Evolutionary conservation across 2,797 vertebrate genomes (phyloP), one percentile per base, ranked within the genome.

Genomic region (Erpetoichthys calabaricus): DNA sequence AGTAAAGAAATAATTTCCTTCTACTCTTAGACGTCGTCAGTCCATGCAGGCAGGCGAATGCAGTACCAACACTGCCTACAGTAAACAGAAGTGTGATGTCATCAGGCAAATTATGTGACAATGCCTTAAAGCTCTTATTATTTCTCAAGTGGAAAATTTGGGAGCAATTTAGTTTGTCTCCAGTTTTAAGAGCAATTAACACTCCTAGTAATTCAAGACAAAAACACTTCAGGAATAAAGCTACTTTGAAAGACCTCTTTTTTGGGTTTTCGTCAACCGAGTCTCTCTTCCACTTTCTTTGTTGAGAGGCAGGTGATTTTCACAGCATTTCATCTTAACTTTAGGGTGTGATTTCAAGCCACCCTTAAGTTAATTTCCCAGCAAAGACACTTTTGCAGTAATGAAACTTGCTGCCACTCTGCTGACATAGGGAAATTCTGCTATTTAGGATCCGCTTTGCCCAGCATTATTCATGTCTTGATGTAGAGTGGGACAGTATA

Each of bases 401-500:
- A 69, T 78, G 46, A 73, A 74, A 75, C 73, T 60, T 47, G 53
- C 45, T 45, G 51, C 57, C 64, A 70, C 73, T 71, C 68, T 78
- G 77, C 76, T 79, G 75, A 80, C 75, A 65, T 64, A 67, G 75
- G 66, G 64, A 56, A 8, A 64, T 66, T 50, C n/a, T 54, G 56
- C 58, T n/a, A 51, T 56, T 2, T 60, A 55, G 68, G 63, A 77
- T 66, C 67, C 74, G 76, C 76, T 78, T 73, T 65, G 73, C 68
- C 74, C 73, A 78, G 77, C 76, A 73, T 63, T 78, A 76, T 72
- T 68, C 56, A 67, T 73, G 66, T 67, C 47, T 69, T 65, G 66
- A 77, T 74, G 75, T 67, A 75, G 67, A 45, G 41, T 55, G 8
- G 43, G 45, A 45, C 47, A 25, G 56, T 41, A 8, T 7, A 45